Percentiles rank a stretch among this genome's conserved stretches.
Conservation (phyloP, 2,113 vertebrate species). For the Piprites chloris region DNA sequence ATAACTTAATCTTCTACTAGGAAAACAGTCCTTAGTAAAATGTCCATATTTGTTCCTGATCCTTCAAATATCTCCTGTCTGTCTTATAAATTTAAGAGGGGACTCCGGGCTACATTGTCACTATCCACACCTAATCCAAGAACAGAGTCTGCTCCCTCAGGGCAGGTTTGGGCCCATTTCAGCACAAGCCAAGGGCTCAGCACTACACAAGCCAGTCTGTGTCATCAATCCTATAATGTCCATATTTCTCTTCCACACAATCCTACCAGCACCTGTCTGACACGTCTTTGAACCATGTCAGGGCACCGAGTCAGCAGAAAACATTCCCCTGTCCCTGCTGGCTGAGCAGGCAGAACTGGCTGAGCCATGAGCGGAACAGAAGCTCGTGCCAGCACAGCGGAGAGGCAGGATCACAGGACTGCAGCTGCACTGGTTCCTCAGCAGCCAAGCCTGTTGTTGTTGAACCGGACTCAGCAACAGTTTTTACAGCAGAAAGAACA, state of each 20-base stretch:
- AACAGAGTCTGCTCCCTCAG: not conserved
- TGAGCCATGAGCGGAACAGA: not conserved
- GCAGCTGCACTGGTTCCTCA: not conserved
- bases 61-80: not conserved
- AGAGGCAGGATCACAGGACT: not conserved
- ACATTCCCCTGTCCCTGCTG: not conserved
- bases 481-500: not conserved
- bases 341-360: not conserved
- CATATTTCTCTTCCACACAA: not conserved
- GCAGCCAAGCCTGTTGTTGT: not conserved
- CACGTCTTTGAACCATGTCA: fast-evolving
- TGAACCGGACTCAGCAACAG: not conserved
- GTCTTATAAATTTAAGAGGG: not conserved
- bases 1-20: not conserved
- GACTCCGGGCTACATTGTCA: not conserved
- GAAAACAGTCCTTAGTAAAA: not conserved
- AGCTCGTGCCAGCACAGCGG: not conserved
- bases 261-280: not conserved
- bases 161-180: not conserved
- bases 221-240: not conserved
- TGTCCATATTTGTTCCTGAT: not conserved
- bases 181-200: not conserved
- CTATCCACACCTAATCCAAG: not conserved
- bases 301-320: not conserved
- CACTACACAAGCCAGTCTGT: not conserved